Evolutionary conservation across 2,888 invertebrate genomes (phyloP), one percentile per base, ranked within the genome.

Genomic region (Drosophila paramelanica): DNA sequence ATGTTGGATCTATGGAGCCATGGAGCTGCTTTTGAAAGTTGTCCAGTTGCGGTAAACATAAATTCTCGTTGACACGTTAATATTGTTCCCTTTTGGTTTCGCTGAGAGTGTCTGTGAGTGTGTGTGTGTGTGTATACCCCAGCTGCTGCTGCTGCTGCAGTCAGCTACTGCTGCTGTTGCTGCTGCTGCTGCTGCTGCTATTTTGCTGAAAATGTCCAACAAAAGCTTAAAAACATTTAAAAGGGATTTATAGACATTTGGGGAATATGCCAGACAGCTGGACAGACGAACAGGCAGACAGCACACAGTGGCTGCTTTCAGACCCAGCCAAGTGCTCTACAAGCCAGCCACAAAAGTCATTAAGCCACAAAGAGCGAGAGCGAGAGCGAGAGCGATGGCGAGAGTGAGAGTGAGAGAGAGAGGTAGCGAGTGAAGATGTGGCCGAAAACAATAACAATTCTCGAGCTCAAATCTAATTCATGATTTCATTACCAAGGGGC

Each of bases 201-300:
- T 65, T 76, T 74, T 81, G 68, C 80, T 80, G 81, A 76, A 84
- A 85, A 85, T 87, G 88, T 86, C 85, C 85, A 88, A 86, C 88
- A 86, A 86, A 86, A 88, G 88, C 85, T 86, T 86, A 88, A 86
- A 84, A 86, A 86, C 85, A 86, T 86, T 86, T 86, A 86, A 86
- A 84, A 86, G 88, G 85, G 85, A 86, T 86, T 86, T 86, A 86
- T 86, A 86, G 85, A 86, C 88, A 88, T 87, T 86, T 86, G 85
- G 85, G 85, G 85, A 86, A 86, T 86, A 85, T 85, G 85, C 79
- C 73, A 69, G 82, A 57, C 77, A 79, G 61, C 43, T 33, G 49
- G 38, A 49, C 64, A 23, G 33, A 43, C 43, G 58, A 45, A 47
- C 58, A 55, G 47, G 41, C 42, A 36, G 25, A 45, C 25, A 31